phyloP scores from a whole-genome alignment of 2,888 invertebrate genomes.

The Acrobeloides nanus region DNA sequence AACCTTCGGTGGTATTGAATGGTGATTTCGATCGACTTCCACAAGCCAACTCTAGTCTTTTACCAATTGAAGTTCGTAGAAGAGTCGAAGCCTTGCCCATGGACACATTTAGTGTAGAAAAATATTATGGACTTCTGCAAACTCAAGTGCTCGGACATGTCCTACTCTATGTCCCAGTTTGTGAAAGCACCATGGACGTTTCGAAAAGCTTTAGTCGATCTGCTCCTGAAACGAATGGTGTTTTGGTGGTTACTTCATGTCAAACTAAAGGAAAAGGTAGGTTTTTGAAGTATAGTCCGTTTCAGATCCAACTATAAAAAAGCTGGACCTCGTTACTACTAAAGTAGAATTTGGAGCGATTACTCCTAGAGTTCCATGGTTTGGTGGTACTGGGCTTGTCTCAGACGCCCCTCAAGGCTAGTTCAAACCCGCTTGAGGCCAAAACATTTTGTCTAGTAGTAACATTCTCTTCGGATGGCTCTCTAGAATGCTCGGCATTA shows the following conservation, averaged over 20 bases:
- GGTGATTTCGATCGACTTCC: conserved; percentile 28
- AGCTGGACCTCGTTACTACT: too few species aligned
- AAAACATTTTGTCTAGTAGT: too few species aligned
- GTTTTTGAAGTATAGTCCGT: too few species aligned
- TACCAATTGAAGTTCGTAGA: conserved; percentile 36
- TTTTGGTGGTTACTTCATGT: conserved; percentile 42
- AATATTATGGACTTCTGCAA: conserved; percentile 34
- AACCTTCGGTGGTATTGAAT: conserved; percentile 21
- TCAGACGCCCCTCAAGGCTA: too few species aligned
- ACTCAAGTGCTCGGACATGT: conserved; percentile 35
- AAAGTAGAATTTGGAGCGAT: too few species aligned
- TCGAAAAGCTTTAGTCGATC: conserved; percentile 34
- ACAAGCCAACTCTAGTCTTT: conserved; percentile 20
- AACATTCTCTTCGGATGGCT: too few species aligned
- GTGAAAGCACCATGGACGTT: conserved; percentile 49
- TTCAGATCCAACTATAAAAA: too few species aligned
- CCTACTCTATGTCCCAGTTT: conserved; percentile 43
- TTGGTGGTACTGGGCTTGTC: too few species aligned
- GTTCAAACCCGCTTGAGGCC: too few species aligned
- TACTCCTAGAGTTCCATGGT: too few species aligned
- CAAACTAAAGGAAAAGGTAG: conserved; percentile 41
- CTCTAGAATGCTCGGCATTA: too few species aligned
- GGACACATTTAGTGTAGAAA: conserved; percentile 28
- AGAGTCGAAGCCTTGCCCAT: conserved; percentile 19
- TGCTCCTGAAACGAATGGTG: conserved; percentile 34